phyloP scores from a whole-genome alignment of 2,888 invertebrate genomes.

The Alcis repandata region DNA sequence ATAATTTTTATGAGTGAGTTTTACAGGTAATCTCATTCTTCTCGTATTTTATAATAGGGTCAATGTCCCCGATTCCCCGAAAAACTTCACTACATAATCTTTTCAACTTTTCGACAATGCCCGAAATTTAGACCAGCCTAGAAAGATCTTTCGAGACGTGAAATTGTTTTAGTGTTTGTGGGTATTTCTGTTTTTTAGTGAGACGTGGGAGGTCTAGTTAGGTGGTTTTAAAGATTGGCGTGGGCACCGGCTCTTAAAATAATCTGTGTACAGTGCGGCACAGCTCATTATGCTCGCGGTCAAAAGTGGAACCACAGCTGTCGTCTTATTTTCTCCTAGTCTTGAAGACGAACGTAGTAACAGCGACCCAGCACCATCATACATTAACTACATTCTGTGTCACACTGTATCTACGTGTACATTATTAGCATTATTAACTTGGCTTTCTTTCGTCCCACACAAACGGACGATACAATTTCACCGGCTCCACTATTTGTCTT shows the following conservation, averaged over 20 bases:
- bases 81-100: constrained; percentile 50
- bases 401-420: constrained; percentile 32
- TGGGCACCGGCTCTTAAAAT: constrained; percentile 60
- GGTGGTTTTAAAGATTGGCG: constrained; percentile 58
- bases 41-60: constrained; percentile 52
- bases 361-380: no score
- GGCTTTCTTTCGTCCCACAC: constrained; percentile 56
- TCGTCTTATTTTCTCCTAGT: no score
- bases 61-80: constrained; percentile 52
- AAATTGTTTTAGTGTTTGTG: constrained; percentile 24
- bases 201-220: constrained; percentile 46
- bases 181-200: constrained; percentile 25
- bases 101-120: constrained; percentile 43
- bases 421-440: constrained; percentile 65
- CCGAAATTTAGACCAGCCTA: constrained; percentile 44
- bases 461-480: constrained; percentile 47
- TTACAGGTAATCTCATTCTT: constrained; percentile 56
- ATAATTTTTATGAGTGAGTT: constrained; percentile 53
- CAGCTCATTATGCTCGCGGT: no score
- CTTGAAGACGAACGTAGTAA: no score
- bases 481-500: constrained; percentile 42
- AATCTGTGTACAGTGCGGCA: constrained; percentile 46
- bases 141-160: constrained; percentile 46
- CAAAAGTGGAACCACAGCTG: no score
- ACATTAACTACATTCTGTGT: no score